Evolutionary conservation across 2,888 invertebrate genomes (phyloP).

Genomic region (Aleiodes testaceus): DNA sequence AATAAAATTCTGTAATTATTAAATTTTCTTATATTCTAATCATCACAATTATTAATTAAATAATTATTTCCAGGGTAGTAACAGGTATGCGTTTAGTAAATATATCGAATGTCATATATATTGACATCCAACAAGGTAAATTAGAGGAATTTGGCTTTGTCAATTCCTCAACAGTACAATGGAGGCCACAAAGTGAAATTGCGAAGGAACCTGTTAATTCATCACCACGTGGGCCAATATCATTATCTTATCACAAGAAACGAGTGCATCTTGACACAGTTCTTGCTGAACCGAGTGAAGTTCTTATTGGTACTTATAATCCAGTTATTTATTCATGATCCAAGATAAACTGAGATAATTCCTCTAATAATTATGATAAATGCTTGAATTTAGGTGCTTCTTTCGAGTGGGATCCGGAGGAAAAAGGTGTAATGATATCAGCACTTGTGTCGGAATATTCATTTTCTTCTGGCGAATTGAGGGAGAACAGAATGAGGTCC

Average conservation of each 20-base stretch:
- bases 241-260: constrained; percentile 1
- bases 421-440: too few relatives aligned
- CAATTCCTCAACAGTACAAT: constrained; percentile 3
- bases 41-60: neutral
- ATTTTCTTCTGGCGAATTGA: too few relatives aligned
- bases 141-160: neutral
- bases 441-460: too few relatives aligned
- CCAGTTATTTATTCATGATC: neutral
- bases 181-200: neutral
- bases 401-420: too few relatives aligned
- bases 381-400: too few relatives aligned
- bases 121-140: constrained; percentile 20
- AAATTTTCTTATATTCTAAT: neutral
- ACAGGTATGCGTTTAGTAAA: constrained; percentile 1
- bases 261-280: neutral
- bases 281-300: neutral
- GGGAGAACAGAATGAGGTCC: too few relatives aligned
- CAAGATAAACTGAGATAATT: neutral
- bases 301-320: neutral
- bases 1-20: too few relatives aligned
- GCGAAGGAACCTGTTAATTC: neutral
- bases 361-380: too few relatives aligned
- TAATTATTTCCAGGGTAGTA: neutral
- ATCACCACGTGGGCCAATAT: neutral
- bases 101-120: constrained; percentile 1